Evolutionary conservation across 2,797 vertebrate species (phyloP).

Genomic region (Arctocebus calabarensis): DNA sequence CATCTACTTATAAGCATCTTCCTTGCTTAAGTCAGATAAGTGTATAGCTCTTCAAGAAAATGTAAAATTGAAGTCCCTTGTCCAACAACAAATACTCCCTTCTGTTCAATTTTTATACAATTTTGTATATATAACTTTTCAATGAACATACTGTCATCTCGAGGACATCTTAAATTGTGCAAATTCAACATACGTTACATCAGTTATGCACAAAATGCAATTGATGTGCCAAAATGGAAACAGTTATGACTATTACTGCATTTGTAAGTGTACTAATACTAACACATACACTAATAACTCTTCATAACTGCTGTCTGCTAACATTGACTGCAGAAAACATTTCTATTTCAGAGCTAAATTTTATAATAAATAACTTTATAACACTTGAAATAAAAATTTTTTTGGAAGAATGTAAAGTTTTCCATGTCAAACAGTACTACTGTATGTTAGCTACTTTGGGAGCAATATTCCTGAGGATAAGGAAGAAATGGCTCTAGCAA

Average conservation of each 20-base stretch:
- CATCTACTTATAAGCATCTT: neutral
- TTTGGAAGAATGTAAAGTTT: neutral
- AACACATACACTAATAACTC: neutral
- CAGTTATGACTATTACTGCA: neutral
- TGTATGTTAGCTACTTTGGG: neutral
- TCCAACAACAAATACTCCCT: slow-evolving; percentile 9
- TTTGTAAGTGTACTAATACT: neutral
- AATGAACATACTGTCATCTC: neutral
- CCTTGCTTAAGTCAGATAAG: neutral
- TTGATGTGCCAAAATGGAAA: neutral
- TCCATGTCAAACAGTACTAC: neutral
- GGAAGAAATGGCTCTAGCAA: neutral
- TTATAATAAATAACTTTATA: neutral
- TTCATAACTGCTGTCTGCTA: neutral
- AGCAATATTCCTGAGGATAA: neutral
- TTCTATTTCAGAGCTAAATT: neutral
- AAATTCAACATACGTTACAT: neutral
- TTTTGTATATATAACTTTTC: slow-evolving; percentile 14
- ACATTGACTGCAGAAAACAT: neutral
- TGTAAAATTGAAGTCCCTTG: neutral
- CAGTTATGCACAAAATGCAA: slow-evolving; percentile 5
- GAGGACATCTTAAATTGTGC: slow-evolving; percentile 2
- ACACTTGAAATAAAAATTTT: slow-evolving; percentile 3
- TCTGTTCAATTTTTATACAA: slow-evolving; percentile 1
- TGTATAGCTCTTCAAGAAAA: neutral